phyloP scores from a whole-genome alignment of 2,113 vertebrate species.

The Hippocampus comes region DNA sequence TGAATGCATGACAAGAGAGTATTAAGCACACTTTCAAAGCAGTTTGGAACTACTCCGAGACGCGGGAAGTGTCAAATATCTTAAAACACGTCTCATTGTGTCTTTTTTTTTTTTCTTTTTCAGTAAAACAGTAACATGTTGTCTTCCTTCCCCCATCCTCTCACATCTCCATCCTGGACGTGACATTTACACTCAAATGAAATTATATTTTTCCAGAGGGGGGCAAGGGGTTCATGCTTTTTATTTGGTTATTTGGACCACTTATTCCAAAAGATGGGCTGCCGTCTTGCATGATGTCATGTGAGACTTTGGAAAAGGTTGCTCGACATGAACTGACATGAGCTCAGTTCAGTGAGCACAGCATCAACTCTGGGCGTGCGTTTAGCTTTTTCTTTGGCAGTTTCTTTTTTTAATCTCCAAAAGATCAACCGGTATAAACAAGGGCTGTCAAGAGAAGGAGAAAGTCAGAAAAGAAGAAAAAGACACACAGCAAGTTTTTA shows the following conservation, averaged over 20 bases:
- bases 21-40: conserved; percentile 21
- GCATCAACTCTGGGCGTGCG: background rate
- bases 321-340: background rate
- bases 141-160: conserved; percentile 15
- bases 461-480: background rate
- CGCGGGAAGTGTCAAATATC: conserved; percentile 40
- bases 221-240: conserved; percentile 9
- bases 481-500: background rate
- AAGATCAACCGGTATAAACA: background rate
- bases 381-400: background rate
- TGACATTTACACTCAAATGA: conserved; percentile 53
- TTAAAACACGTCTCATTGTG: conserved; percentile 41
- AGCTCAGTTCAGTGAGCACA: background rate
- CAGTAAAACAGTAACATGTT: conserved; percentile 51
- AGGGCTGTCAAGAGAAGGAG: background rate
- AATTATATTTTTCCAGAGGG: conserved; percentile 38
- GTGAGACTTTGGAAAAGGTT: background rate
- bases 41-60: conserved; percentile 28
- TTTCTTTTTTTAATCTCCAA: background rate
- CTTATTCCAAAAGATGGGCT: background rate
- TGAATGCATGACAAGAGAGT: conserved; percentile 26
- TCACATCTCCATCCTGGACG: conserved; percentile 43
- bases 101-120: conserved; percentile 22
- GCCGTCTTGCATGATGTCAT: background rate
- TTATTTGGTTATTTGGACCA: background rate